A percentile compares a stretch with the other conserved stretches of the same genome.
Evolutionary conservation across 2,797 vertebrate species (phyloP).

Genomic region (Pantherophis vulpinus): DNA sequence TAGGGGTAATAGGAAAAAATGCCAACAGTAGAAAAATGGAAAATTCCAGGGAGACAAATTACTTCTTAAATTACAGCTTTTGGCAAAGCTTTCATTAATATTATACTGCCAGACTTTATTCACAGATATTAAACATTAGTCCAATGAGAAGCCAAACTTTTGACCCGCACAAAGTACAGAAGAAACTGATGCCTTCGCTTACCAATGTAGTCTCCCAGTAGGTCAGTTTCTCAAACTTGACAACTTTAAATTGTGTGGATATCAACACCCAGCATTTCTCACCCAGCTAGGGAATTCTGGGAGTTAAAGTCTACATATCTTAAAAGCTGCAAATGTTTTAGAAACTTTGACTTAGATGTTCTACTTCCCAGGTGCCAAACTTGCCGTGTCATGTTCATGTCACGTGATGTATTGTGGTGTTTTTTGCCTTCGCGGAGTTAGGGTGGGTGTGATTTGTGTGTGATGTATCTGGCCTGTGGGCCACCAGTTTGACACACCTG

Average conservation of each 20-base stretch:
- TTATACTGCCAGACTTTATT: conserved; percentile 9
- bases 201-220: neutral
- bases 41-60: neutral
- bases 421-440: too few species aligned
- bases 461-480: too few species aligned
- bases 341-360: neutral
- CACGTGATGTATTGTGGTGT: too few species aligned
- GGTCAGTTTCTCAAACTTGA: too few species aligned
- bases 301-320: neutral
- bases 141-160: conserved; percentile 1
- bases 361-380: neutral
- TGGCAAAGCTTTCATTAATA: neutral
- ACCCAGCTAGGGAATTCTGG: neutral
- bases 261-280: too few species aligned
- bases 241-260: too few species aligned
- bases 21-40: neutral
- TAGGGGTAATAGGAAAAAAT: neutral
- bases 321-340: neutral
- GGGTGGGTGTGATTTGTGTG: too few species aligned
- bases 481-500: too few species aligned
- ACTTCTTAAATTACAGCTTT: neutral
- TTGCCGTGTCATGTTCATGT: too few species aligned
- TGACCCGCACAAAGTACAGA: neutral
- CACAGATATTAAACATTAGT: conserved; percentile 18
- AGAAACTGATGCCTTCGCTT: conserved; percentile 19